Conservation (phyloP, 2,797 vertebrate species). For the Ibycter americanus region DNA sequence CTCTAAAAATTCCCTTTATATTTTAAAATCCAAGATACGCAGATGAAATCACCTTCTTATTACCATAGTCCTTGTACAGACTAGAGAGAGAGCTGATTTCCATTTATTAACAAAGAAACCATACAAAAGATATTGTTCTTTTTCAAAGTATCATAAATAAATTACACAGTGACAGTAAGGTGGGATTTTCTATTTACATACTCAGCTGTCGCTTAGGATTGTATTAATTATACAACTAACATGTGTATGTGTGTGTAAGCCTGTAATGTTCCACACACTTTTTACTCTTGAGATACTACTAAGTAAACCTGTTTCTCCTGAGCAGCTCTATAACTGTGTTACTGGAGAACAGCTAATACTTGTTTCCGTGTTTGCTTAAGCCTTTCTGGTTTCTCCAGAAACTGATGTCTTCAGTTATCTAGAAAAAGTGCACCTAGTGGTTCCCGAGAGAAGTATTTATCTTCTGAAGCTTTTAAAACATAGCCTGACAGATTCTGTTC, state of each 20-base stretch:
- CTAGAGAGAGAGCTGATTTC: background rate
- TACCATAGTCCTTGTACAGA: background rate
- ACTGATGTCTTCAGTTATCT: background rate
- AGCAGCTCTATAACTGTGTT: background rate
- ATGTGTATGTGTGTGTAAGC: fast-evolving
- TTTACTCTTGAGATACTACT: background rate
- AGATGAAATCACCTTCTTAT: background rate
- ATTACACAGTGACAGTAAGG: background rate
- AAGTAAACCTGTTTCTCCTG: background rate
- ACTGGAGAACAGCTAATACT: background rate
- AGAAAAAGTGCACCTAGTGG: background rate
- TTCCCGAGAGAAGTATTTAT: background rate
- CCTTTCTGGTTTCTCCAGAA: background rate
- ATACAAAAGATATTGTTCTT: background rate
- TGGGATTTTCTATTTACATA: background rate
- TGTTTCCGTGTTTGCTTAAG: background rate
- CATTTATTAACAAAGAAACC: background rate
- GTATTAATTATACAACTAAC: background rate
- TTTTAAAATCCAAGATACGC: background rate
- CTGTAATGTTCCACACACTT: background rate
- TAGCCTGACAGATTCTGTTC: background rate
- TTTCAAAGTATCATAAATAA: background rate
- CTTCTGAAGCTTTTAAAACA: background rate
- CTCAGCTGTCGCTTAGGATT: background rate
- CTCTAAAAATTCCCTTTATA: background rate